Base-by-base conservation (phyloP, 1,140 invertebrate genomes). In the Cydia amplana region DNA sequence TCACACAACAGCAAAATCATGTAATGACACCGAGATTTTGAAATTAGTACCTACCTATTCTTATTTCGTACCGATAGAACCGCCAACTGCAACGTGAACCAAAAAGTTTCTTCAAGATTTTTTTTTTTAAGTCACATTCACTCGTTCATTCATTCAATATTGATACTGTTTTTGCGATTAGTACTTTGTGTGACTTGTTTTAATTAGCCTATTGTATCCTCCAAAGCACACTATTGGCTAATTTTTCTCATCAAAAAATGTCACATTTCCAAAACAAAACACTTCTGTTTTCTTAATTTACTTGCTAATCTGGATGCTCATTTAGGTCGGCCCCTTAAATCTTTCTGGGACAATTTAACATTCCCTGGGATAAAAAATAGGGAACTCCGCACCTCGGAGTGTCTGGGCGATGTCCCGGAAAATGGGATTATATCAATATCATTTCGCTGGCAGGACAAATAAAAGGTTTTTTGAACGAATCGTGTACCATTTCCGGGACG, bases 311-410 rank as follows among this genome's bases (percentile, higher is more conserved):
- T 32, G 63, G 25, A 9, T 65, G 64, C 64, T 67, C 64, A 67
- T 67, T 67, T 67, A n/a, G 64, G 28, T 32, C 64, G 64, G 28
- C 3, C 14, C 10, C 28, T 20, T 67, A 32, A 67, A 67, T 67
- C 64, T 67, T 67, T 67, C 14, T n/a, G 16, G 28, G 64, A 67
- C 18, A 36, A 67, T 67, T 67, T 67, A 67, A 67, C 64, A 67
- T 67, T 28, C 63, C 64, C 28, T 16, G 28, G 28, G 16, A 32
- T 36, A 67, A 67, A 67, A 67, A 32, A 67, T n/a, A 6, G 64
- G 25, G 32, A 18, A 67, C n/a, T 36, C 64, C 64, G 16, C 25
- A 10, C 14, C 7, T 1, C 12, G 23, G 25, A 25, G 20, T 25
- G 25, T 32, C 23, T 2, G 20, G 5, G 63, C 64, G 16, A 67